These are phyloP conservation scores for Gobio gobio DNA, from an alignment of 2,113 vertebrate genomes.

Conservation along the genomic window DNA sequence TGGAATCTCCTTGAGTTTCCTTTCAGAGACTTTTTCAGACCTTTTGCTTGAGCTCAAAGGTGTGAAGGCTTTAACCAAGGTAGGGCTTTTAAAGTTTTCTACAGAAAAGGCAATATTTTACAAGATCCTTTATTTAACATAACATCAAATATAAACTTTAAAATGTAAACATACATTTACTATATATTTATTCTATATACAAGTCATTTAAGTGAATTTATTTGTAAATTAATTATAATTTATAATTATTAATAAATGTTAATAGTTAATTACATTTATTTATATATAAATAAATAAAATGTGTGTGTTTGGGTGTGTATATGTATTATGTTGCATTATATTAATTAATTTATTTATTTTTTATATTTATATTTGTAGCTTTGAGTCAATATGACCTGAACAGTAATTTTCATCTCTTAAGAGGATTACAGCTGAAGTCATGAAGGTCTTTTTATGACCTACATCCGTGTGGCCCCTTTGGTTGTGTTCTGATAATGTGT, in stretches of 20 bases:
- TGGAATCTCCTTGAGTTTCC: not conserved
- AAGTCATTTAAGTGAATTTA: too few relatives aligned
- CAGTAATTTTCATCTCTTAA: slow-evolving; percentile 12
- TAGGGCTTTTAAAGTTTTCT: not conserved
- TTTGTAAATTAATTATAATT: too few relatives aligned
- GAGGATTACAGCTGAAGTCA: not conserved
- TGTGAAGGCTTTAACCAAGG: not conserved
- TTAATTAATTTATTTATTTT: not conserved
- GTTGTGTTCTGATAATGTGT: not conserved
- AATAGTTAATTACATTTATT: too few relatives aligned
- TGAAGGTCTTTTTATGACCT: slow-evolving; percentile 31
- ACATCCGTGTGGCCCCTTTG: not conserved
- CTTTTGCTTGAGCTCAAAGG: not conserved
- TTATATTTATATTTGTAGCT: not conserved
- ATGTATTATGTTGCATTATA: too few relatives aligned
- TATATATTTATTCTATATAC: too few relatives aligned
- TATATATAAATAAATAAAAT: too few relatives aligned
- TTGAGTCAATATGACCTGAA: not conserved
- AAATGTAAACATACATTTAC: not conserved
- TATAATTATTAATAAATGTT: too few relatives aligned
- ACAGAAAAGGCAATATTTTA: not conserved
- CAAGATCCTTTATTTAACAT: not conserved
- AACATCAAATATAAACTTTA: not conserved
- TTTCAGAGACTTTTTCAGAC: not conserved
- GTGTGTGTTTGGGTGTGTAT: too few relatives aligned